Conservation (phyloP, 1,140 invertebrate species). For the Protaetia brevitarsis region DNA sequence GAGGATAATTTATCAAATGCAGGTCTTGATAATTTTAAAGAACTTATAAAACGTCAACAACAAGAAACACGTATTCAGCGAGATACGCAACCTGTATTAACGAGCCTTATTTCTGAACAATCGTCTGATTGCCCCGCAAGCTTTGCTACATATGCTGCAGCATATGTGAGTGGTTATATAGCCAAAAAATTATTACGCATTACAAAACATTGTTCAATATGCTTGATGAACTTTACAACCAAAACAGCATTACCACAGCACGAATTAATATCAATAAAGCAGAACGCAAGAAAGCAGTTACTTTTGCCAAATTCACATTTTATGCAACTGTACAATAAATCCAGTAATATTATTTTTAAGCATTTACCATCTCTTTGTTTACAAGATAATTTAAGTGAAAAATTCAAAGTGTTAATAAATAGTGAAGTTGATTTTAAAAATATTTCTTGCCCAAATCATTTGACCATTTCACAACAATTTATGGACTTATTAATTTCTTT, state of each 20-base stretch:
- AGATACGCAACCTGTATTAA: not conserved
- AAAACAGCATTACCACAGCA: not conserved
- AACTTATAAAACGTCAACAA: not conserved
- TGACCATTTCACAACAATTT: not conserved
- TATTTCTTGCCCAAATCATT: not conserved
- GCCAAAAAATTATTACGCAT: not conserved
- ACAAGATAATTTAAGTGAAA: not conserved
- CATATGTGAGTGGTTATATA: not conserved
- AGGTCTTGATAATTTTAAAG: not conserved
- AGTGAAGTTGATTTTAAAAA: not conserved
- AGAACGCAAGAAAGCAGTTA: not conserved
- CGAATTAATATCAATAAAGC: not conserved
- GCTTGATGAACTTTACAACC: not conserved
- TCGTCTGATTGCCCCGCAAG: not conserved
- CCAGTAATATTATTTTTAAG: constrained; percentile 25
- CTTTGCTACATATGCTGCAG: not conserved
- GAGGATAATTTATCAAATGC: not conserved
- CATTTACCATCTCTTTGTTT: constrained; percentile 26
- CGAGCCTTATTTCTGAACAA: not conserved
- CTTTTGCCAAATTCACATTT: not conserved
- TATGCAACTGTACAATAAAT: not conserved
- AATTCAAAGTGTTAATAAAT: not conserved
- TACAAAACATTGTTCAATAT: not conserved
- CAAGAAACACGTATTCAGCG: not conserved
- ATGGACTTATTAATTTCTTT: not conserved